These are phyloP conservation scores for Hymenopus coronatus DNA, from an alignment of 2,888 invertebrate species.

Conservation along the genomic window DNA sequence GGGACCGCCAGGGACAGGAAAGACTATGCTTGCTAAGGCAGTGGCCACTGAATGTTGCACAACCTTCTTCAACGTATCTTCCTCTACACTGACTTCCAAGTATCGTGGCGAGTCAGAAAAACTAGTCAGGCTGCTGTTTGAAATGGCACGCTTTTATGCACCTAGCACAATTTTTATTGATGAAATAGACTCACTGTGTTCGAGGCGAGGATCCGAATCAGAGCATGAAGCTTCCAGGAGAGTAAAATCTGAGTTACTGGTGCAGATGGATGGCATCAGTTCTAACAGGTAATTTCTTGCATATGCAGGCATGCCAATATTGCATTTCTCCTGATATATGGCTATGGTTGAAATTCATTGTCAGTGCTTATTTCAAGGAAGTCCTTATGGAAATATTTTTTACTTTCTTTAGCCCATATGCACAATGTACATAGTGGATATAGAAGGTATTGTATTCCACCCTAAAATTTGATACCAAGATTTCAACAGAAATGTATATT, in stretches of 20 bases:
- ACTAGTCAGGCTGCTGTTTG: conserved; percentile 78
- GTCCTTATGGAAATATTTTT: too few species aligned
- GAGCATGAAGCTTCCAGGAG: conserved; percentile 85
- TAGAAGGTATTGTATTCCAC: too few species aligned
- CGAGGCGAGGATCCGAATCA: conserved; percentile 75
- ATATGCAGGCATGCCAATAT: too few species aligned
- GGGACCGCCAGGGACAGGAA: conserved; percentile 72
- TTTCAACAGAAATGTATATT: too few species aligned
- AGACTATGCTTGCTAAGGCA: conserved; percentile 79
- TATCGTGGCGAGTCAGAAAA: conserved; percentile 91
- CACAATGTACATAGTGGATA: too few species aligned
- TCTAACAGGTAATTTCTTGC: conserved; percentile 51
- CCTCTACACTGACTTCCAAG: conserved; percentile 82
- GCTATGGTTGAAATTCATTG: too few species aligned
- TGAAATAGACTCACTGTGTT: conserved; percentile 85
- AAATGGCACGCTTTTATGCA: conserved; percentile 86
- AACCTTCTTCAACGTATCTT: conserved; percentile 85
- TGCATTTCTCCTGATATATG: too few species aligned
- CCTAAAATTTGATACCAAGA: too few species aligned
- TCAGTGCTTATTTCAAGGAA: too few species aligned
- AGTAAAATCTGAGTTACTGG: conserved; percentile 83
- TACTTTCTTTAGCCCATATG: too few species aligned
- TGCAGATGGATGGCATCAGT: conserved; percentile 86
- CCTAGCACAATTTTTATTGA: conserved; percentile 90
- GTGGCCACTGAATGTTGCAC: conserved; percentile 88